Conservation (phyloP, 2,797 vertebrate genomes). For the Rhynchotus rufescens region DNA sequence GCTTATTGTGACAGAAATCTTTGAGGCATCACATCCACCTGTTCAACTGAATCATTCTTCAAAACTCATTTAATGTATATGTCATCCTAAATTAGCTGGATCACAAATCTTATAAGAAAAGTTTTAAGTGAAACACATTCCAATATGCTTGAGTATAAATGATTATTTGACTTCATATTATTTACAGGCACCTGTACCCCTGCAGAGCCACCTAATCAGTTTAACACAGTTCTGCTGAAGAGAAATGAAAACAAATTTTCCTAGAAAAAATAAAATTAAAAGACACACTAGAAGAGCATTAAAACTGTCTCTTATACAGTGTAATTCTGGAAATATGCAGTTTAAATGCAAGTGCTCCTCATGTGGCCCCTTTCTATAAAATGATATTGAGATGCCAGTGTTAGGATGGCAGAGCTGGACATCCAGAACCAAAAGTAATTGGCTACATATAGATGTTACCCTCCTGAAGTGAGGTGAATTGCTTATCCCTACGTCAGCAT, state of each 20-base stretch:
- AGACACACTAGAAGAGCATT: background rate
- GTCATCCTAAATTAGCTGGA: slow-evolving; percentile 26
- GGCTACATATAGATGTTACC: background rate
- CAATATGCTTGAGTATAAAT: slow-evolving; percentile 16
- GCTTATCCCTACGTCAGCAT: background rate
- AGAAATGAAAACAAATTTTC: slow-evolving; percentile 28
- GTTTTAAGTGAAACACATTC: slow-evolving; percentile 14
- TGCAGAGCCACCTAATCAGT: slow-evolving; percentile 16
- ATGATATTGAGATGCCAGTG: background rate
- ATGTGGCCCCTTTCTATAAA: background rate
- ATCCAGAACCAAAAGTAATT: background rate
- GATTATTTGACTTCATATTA: slow-evolving; percentile 28
- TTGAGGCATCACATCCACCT: background rate
- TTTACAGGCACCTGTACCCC: slow-evolving; percentile 15
- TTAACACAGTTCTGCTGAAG: slow-evolving; percentile 19
- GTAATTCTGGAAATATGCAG: background rate
- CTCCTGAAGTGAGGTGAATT: background rate
- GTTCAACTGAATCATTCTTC: background rate
- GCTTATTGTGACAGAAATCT: background rate
- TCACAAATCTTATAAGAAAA: slow-evolving; percentile 13
- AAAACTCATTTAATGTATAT: slow-evolving; percentile 14
- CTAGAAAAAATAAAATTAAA: background rate
- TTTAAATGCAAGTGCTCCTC: background rate
- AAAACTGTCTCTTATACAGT: background rate
- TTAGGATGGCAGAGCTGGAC: background rate